Percentiles rank a stretch among this genome's conserved stretches.
Evolutionary conservation across 2,888 invertebrate genomes (phyloP).

Genomic region (Oscheius sp.): DNA sequence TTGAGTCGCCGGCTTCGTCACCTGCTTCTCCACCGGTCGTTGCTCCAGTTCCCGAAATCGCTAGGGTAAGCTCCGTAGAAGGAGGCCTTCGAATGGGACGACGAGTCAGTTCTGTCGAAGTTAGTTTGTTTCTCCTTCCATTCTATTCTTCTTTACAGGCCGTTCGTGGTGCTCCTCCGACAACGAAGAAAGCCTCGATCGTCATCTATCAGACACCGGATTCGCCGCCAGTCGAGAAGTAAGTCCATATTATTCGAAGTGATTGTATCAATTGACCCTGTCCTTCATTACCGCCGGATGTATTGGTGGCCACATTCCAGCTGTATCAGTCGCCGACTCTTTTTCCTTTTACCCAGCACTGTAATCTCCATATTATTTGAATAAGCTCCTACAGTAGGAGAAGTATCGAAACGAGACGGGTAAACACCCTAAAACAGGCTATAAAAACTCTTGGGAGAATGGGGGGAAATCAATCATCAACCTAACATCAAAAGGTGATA

Average conservation of each 20-base stretch:
- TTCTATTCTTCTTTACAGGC: slow-evolving; percentile 37
- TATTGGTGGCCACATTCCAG: slow-evolving; percentile 20
- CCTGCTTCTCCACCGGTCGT: background rate
- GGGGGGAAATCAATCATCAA: background rate
- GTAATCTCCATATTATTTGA: slow-evolving; percentile 7
- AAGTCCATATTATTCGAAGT: background rate
- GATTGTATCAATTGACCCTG: background rate
- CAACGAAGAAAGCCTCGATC: slow-evolving; percentile 47
- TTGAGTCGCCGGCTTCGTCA: slow-evolving; percentile 1
- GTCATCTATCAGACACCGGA: slow-evolving; percentile 53
- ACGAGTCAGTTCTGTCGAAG: slow-evolving; percentile 29
- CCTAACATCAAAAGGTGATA: background rate
- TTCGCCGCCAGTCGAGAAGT: slow-evolving; percentile 34
- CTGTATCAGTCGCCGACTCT: slow-evolving; percentile 7
- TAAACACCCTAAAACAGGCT: background rate
- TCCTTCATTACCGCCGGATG: slow-evolving; percentile 16
- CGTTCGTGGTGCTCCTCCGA: slow-evolving; percentile 49
- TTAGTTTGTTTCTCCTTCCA: background rate
- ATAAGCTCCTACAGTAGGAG: slow-evolving; percentile 10
- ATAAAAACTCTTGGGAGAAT: background rate
- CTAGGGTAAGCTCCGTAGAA: slow-evolving; percentile 25
- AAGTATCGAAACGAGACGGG: too few species aligned
- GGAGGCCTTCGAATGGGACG: slow-evolving; percentile 25
- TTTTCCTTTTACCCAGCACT: background rate
- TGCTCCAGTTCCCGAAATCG: slow-evolving; percentile 17